These are phyloP conservation scores for Dasysyrphus albostriatus DNA, from an alignment of 2,888 invertebrate species.

Conservation along the genomic window DNA sequence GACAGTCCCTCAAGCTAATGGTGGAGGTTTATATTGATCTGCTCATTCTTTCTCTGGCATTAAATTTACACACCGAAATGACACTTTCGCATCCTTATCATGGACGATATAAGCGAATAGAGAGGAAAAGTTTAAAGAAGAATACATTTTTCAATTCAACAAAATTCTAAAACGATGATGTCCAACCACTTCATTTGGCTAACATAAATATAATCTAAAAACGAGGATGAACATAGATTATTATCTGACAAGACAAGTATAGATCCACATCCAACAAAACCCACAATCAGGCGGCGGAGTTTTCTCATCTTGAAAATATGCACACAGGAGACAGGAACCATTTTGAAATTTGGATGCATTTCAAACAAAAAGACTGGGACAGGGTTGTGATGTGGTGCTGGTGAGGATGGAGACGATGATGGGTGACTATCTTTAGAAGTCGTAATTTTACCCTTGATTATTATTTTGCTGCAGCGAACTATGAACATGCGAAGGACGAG, in stretches of 20 bases:
- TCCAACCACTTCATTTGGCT: conserved; percentile 69
- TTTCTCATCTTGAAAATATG: conserved; percentile 43
- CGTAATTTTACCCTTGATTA: conserved; percentile 70
- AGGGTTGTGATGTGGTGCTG: neutral
- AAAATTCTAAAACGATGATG: conserved; percentile 59
- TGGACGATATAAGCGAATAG: neutral
- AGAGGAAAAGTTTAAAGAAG: neutral
- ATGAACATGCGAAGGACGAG: conserved; percentile 45
- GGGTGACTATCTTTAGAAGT: conserved; percentile 67
- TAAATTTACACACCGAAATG: neutral
- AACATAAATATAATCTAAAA: conserved; percentile 70
- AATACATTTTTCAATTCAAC: conserved; percentile 51
- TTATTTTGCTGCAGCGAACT: conserved; percentile 71
- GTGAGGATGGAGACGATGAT: neutral
- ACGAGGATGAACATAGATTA: conserved; percentile 57
- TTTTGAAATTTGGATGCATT: conserved; percentile 73
- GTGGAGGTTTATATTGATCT: conserved; percentile 28
- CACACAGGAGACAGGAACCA: conserved; percentile 56
- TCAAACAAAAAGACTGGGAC: conserved; percentile 52
- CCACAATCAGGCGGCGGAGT: conserved; percentile 12
- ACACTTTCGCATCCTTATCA: neutral
- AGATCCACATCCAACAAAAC: neutral
- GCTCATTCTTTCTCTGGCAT: neutral
- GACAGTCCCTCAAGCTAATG: conserved; percentile 14
- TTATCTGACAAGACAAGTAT: conserved; percentile 15